These are phyloP conservation scores for Eumacrocentrus americanus DNA, from an alignment of 2,888 invertebrate genomes.

Conservation along the genomic window DNA sequence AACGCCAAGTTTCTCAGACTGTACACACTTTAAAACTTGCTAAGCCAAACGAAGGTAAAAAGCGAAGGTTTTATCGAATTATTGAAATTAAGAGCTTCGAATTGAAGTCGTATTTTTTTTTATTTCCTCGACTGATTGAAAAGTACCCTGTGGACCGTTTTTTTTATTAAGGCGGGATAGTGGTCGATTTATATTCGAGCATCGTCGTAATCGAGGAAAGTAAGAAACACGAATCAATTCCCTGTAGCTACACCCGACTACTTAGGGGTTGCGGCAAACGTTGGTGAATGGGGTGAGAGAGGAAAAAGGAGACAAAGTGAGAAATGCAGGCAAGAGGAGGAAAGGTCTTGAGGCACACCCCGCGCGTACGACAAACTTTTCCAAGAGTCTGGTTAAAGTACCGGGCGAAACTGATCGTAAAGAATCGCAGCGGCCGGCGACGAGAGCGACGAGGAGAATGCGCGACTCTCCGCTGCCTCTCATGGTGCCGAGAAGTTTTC, in stretches of 20 bases:
- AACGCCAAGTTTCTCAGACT: not conserved
- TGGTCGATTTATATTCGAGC: slow-evolving; percentile 44
- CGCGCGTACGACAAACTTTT: slow-evolving; percentile 47
- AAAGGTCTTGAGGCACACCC: slow-evolving; percentile 29
- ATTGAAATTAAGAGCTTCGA: slow-evolving; percentile 9
- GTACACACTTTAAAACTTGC: not conserved
- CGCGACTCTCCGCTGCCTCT: slow-evolving; percentile 39
- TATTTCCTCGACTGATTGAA: not conserved
- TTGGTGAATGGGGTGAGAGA: not conserved
- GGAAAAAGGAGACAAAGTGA: slow-evolving; percentile 1
- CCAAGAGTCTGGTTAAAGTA: slow-evolving; percentile 48
- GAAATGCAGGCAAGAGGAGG: slow-evolving; percentile 30
- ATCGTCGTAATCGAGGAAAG: slow-evolving; percentile 43
- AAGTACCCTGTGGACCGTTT: not conserved
- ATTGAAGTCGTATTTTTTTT: not conserved
- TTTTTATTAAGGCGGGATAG: not conserved
- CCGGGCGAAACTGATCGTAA: slow-evolving; percentile 51
- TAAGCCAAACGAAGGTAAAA: not conserved
- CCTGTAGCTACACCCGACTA: slow-evolving; percentile 13
- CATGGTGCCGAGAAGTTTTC: slow-evolving; percentile 43
- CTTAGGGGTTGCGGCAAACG: slow-evolving; percentile 11
- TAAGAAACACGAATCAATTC: slow-evolving; percentile 47
- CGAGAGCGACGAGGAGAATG: slow-evolving; percentile 15
- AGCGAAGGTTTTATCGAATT: slow-evolving; percentile 9
- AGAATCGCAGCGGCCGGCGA: slow-evolving; percentile 40